Base-by-base conservation (phyloP, 2,113 vertebrate genomes). In the Oryzias melastigma region DNA sequence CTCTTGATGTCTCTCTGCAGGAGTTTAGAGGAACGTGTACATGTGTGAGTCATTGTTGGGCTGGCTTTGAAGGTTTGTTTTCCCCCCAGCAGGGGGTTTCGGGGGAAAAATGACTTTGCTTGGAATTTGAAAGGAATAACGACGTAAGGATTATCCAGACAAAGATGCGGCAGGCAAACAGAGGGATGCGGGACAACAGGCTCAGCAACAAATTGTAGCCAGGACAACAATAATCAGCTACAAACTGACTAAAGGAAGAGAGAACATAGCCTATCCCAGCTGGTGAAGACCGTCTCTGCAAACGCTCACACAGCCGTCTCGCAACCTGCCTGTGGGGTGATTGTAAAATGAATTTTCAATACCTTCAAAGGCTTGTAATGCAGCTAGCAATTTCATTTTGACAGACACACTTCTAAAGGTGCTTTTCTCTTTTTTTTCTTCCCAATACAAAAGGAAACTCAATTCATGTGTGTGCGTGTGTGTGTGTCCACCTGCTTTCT, bases 281-380 rank as follows among this genome's bases (percentile, higher is more conserved):
- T 55, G 65, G 63, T 55, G 57, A 47, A 84, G 72, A 55, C 35
- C 1, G 19, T 60, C 42, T 56, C n/a, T 52, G 43, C 24, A 22
- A 46, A 59, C 60, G 56, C 72, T 53, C 24, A 16, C 62, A 72
- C 56, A 42, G 46, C 35, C 6, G 25, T 68, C 68, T 68, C 48
- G 66, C 57, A 44, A 45, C 65, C 59, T 75, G 73, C 77, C 71
- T 75, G 75, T 73, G 70, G 68, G 80, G 62, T 65, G 70, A 77
- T 83, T 82, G 77, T 73, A 73, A 75, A 89, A 86, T 74, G 51
- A 73, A 71, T 83, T 85, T 83, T 75, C 83, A 85, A 80, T 85
- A 78, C 75, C 78, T 87, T 87, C 80, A 87, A 83, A 87, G 81
- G 69, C 68, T 69, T 80, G 75, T 83, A 86, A 83, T 83, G 70